Base-by-base conservation (phyloP, 2,113 vertebrate genomes). In the Salvelinus alpinus region DNA sequence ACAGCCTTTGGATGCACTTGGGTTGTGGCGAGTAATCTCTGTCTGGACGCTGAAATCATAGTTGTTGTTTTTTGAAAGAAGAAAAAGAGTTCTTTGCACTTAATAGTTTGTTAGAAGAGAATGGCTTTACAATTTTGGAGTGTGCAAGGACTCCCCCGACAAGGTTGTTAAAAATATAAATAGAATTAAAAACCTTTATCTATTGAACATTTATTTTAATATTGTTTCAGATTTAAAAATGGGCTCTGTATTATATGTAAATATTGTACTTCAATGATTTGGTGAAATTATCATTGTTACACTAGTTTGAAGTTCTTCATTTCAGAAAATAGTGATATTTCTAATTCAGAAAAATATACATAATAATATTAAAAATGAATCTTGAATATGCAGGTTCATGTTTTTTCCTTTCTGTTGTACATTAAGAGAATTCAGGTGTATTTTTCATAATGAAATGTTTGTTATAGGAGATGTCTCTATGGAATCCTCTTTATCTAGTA, bases 161-260 rank as follows among this genome's bases (percentile, higher is more conserved):
- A 90, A 90, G 91, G 92, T 89, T 87, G 88, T 85, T 88, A 79
- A 91, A 80, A 90, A 92, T 90, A 93, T 84, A 88, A 88, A 91
- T 88, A 89, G 87, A 82, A 90, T 82, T 65, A 69, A 80, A 82
- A 89, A 77, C 87, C 92, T 94, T 95, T 94, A 96, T 93, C 91
- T 94, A 94, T 95, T 92, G 91, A 93, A 93, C 93, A 88, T 95
- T 95, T 95, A 95, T 96, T 96, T 96, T 96, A 95, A 93, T 95
- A 95, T 94, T 86, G 85, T 91, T 91, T 92, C 82, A 79, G 80
- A 88, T 87, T 80, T 84, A 11, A 62, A 89, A 91, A 94, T 93
- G 91, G 91, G 86, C 90, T 88, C 91, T 96, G 94, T 96, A 93
- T 90, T 87, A 91, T 93, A 89, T 92, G 90, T 95, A 93, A 94